A percentile compares a stretch with the other conserved stretches of the same genome.
phyloP scores from a whole-genome alignment of 92 coral and sea anemone species.

The Parazoanthus darwini region DNA sequence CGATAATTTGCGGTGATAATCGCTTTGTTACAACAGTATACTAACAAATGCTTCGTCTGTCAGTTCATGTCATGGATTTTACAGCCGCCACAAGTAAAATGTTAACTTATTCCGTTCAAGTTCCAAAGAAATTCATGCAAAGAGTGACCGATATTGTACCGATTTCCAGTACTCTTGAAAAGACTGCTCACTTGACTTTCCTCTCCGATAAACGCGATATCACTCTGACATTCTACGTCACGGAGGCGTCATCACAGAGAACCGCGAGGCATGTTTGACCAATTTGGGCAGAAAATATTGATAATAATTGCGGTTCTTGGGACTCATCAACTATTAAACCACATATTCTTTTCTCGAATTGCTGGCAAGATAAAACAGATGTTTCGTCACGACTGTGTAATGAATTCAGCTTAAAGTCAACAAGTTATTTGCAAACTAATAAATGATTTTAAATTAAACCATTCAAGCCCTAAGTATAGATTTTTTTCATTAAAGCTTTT shows the following conservation, averaged over 20 bases:
- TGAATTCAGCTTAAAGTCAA: background rate
- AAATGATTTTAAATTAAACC: too few species aligned
- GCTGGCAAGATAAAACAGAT: background rate
- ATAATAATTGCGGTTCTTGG: background rate
- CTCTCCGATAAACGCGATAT: background rate
- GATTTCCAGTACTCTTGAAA: background rate
- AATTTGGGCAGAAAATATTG: constrained; percentile 14
- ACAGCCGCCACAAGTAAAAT: background rate
- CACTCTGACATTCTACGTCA: background rate
- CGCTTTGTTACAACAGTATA: constrained; percentile 19
- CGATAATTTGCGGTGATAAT: constrained; percentile 26
- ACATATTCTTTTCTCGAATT: too few species aligned
- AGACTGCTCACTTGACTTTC: background rate
- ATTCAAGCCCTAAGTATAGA: background rate
- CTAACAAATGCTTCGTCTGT: background rate
- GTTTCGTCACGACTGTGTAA: background rate
- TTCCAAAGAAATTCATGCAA: background rate
- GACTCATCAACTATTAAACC: too few species aligned
- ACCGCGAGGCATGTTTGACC: background rate
- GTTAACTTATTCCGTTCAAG: background rate
- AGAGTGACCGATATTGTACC: background rate
- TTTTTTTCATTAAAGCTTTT: background rate
- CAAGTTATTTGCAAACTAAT: background rate
- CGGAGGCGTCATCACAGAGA: background rate
- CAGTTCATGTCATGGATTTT: constrained; percentile 12